A percentile compares a stretch with the other conserved stretches of the same genome.
Conservation (phyloP, 2,888 invertebrate genomes). For the Eudasyphora cyanicolor region DNA sequence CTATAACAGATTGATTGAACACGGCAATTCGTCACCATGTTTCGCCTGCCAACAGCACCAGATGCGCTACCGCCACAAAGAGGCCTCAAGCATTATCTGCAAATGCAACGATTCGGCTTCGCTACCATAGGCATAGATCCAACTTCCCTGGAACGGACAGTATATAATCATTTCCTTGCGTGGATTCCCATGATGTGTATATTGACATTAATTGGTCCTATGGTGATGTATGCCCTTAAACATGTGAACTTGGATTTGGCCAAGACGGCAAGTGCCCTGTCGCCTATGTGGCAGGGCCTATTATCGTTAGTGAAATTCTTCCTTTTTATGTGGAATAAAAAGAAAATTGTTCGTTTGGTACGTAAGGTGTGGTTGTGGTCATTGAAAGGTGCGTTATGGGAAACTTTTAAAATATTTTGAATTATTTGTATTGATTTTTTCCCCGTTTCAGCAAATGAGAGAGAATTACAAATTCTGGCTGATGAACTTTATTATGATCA, state of each 20-base stretch:
- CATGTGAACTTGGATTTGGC: constrained; percentile 50
- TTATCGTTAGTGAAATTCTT: constrained; percentile 53
- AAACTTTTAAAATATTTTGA: background rate
- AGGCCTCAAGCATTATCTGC: constrained; percentile 46
- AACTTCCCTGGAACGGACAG: background rate
- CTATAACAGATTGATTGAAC: too few species aligned
- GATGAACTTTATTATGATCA: constrained; percentile 56
- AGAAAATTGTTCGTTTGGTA: constrained; percentile 50
- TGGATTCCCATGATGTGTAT: constrained; percentile 9
- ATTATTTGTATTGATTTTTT: background rate
- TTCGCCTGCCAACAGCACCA: background rate
- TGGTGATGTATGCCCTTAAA: constrained; percentile 38
- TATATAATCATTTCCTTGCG: background rate
- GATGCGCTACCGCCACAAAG: background rate
- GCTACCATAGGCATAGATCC: constrained; percentile 31
- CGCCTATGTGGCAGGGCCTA: constrained; percentile 54
- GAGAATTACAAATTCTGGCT: constrained; percentile 43
- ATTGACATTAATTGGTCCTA: background rate
- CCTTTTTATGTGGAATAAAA: constrained; percentile 50
- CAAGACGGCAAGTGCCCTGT: constrained; percentile 54
- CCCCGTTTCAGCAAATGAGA: constrained; percentile 31
- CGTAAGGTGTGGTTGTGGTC: constrained; percentile 55
- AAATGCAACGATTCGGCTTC: constrained; percentile 50
- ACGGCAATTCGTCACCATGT: background rate
- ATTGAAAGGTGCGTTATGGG: constrained; percentile 48